Conservation (phyloP, 2,888 invertebrate species). For the Aleiodes testaceus region DNA sequence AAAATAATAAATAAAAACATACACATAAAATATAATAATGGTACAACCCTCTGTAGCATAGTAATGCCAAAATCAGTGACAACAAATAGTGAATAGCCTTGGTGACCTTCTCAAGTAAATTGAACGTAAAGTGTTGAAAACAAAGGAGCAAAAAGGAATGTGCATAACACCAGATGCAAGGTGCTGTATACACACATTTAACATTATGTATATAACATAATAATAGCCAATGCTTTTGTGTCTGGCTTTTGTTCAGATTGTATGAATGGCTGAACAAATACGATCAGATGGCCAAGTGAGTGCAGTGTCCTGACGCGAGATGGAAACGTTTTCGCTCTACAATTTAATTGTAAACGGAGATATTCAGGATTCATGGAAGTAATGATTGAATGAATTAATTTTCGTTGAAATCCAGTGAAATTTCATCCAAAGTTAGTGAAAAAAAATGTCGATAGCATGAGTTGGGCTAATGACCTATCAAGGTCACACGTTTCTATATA, state of each 20-base stretch:
- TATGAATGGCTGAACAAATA: conserved; percentile 35
- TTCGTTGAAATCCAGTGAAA: neutral
- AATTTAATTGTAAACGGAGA: conserved; percentile 8
- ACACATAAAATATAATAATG: neutral
- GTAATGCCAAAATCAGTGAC: neutral
- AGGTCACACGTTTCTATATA: conserved; percentile 46
- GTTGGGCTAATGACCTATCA: conserved; percentile 42
- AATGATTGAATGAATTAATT: neutral
- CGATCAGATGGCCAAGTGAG: conserved; percentile 47
- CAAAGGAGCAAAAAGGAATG: conserved; percentile 6
- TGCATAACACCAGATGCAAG: conserved; percentile 40
- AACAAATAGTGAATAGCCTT: neutral
- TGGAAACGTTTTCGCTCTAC: conserved; percentile 45
- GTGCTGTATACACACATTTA: conserved; percentile 43
- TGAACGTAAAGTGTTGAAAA: neutral
- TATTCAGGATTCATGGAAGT: neutral
- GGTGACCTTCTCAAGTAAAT: neutral
- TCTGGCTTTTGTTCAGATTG: conserved; percentile 37
- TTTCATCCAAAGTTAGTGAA: conserved; percentile 23
- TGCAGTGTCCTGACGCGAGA: conserved; percentile 54
- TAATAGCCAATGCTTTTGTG: conserved; percentile 35
- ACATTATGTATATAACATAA: conserved; percentile 36
- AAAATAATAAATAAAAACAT: neutral
- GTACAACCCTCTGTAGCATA: neutral
- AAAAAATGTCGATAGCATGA: conserved; percentile 9